A percentile compares a stretch with the other conserved stretches of the same genome.
These are phyloP conservation scores for Umimayanthus chanpuru DNA, from an alignment of 92 coral and sea anemone species.

Conservation along the genomic window DNA sequence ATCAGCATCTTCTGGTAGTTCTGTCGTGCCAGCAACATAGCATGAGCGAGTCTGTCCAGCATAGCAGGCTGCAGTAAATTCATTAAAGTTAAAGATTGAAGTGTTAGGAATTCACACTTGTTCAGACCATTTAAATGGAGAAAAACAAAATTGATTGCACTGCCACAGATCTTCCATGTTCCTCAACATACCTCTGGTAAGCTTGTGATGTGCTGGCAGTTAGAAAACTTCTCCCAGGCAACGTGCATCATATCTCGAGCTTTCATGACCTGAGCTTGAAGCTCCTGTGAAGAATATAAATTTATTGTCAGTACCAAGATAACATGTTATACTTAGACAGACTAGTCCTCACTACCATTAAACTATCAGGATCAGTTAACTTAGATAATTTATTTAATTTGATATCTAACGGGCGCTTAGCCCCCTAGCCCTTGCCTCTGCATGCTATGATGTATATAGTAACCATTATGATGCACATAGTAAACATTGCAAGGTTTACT, in stretches of 20 bases:
- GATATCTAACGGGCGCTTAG: too few species aligned
- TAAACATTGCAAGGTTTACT: too few species aligned
- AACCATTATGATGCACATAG: too few species aligned
- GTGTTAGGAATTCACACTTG: neutral
- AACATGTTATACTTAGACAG: too few species aligned
- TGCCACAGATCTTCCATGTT: neutral
- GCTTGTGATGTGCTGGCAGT: conserved; percentile 74
- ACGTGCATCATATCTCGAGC: conserved; percentile 88
- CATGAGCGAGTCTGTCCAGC: conserved; percentile 87
- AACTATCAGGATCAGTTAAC: neutral
- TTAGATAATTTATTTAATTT: too few species aligned
- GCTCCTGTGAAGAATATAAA: conserved; percentile 61
- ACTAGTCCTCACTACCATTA: neutral
- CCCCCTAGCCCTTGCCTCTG: too few species aligned
- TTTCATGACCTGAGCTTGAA: conserved; percentile 78
- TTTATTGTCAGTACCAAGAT: neutral
- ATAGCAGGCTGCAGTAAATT: conserved; percentile 61
- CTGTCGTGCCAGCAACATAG: conserved; percentile 84
- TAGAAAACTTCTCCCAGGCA: conserved; percentile 96
- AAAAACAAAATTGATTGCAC: too few species aligned
- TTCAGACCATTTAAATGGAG: neutral
- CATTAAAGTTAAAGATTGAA: neutral
- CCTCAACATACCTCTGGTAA: conserved; percentile 80
- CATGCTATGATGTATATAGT: too few species aligned
- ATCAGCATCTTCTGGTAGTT: conserved; percentile 83